These are phyloP conservation scores for Beris chalybata DNA, from an alignment of 2,888 invertebrate genomes.

Conservation along the genomic window DNA sequence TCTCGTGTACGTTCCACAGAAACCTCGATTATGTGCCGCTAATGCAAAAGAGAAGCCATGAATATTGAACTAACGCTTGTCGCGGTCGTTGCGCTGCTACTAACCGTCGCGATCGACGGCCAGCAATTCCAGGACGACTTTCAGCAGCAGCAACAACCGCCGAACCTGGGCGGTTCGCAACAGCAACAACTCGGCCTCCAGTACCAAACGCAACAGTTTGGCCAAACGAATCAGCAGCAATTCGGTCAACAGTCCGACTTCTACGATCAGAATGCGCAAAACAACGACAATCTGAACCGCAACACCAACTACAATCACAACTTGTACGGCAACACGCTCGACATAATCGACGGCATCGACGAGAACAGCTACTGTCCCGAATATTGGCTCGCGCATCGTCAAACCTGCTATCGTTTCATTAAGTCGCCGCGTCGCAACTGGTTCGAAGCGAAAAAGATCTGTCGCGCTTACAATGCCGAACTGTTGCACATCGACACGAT, in stretches of 20 bases:
- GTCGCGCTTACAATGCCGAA: conserved; percentile 81
- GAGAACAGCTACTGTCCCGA: conserved; percentile 69
- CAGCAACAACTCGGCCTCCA: background rate
- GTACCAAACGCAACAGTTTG: background rate
- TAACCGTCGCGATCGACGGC: background rate
- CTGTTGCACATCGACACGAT: conserved; percentile 76
- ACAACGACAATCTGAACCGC: conserved; percentile 20
- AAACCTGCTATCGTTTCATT: conserved; percentile 87
- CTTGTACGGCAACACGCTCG: conserved; percentile 5
- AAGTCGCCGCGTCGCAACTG: conserved; percentile 80
- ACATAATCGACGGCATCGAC: conserved; percentile 43
- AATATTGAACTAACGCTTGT: background rate
- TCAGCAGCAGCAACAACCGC: conserved; percentile 22
- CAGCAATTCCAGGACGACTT: conserved; percentile 19
- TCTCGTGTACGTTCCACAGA: too few relatives aligned
- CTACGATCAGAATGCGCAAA: conserved; percentile 7
- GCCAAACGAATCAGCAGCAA: background rate
- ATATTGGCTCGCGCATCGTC: conserved; percentile 80
- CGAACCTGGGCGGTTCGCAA: background rate
- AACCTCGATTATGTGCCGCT: too few relatives aligned
- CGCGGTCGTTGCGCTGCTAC: background rate
- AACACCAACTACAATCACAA: conserved; percentile 14
- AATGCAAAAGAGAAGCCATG: background rate
- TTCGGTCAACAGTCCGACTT: conserved; percentile 11
- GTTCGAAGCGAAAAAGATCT: conserved; percentile 80